Conservation (phyloP, 2,888 invertebrate species). For the Melieria picta region DNA sequence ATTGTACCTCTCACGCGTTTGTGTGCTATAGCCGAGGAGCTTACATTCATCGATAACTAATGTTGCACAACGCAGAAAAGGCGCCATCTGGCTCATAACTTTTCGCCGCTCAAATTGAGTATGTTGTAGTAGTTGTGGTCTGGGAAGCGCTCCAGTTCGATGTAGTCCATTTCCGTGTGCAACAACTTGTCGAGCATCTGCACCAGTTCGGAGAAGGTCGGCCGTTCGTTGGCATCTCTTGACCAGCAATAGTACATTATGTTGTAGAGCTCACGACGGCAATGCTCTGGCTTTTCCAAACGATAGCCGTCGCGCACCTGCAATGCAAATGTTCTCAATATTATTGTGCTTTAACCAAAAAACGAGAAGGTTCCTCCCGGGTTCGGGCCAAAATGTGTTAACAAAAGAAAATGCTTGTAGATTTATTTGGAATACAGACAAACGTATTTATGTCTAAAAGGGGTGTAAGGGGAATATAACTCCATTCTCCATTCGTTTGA, state of each 20-base stretch:
- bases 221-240: conserved; percentile 82
- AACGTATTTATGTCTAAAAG: no score
- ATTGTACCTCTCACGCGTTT: no score
- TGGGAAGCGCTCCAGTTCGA: conserved; percentile 90
- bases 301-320: conserved; percentile 89
- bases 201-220: conserved; percentile 85
- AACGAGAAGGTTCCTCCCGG: no score
- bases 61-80: no score
- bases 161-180: conserved; percentile 91
- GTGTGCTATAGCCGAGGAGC: no score
- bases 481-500: no score
- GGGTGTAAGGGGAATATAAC: no score
- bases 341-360: no score
- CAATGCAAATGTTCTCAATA: background rate
- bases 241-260: conserved; percentile 98
- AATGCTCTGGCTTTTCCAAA: conserved; percentile 92
- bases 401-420: no score
- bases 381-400: no score
- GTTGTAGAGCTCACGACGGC: conserved; percentile 90
- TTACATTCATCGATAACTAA: no score
- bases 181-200: conserved; percentile 83
- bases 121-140: conserved; percentile 93
- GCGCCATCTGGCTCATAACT: conserved; percentile 67
- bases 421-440: no score
- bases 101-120: conserved; percentile 85